These are phyloP conservation scores for Dryobotodes eremita DNA, from an alignment of 2,888 invertebrate species.

Conservation along the genomic window DNA sequence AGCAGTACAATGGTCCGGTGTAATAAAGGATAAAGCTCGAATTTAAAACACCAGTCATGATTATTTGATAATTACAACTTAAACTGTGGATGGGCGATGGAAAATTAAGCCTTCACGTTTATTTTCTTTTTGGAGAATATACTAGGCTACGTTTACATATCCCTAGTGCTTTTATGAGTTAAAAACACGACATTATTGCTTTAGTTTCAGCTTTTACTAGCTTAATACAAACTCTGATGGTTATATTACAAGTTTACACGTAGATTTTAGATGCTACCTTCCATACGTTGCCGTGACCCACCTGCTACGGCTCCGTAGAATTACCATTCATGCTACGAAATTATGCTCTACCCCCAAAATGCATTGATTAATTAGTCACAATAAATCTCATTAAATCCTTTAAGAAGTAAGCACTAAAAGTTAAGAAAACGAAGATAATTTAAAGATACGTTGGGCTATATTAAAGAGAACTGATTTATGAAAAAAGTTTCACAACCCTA, in stretches of 20 bases:
- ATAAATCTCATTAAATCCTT: constrained; percentile 40
- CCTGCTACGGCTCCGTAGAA: background rate
- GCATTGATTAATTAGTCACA: constrained; percentile 44
- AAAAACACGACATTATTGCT: constrained; percentile 29
- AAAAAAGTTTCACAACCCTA: constrained; percentile 82
- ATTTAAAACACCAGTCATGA: background rate
- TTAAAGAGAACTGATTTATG: constrained; percentile 81
- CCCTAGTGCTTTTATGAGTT: constrained; percentile 10
- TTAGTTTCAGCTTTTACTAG: constrained; percentile 18
- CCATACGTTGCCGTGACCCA: background rate
- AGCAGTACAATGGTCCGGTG: background rate
- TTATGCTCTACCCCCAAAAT: background rate
- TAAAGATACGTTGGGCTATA: constrained; percentile 75
- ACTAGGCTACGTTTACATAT: constrained; percentile 38
- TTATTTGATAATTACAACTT: background rate
- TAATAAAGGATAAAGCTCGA: too few species aligned
- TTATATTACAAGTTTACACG: background rate
- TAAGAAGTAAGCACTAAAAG: constrained; percentile 55
- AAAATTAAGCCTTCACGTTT: constrained; percentile 13
- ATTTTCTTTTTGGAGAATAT: constrained; percentile 32
- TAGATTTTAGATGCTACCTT: background rate
- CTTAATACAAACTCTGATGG: background rate
- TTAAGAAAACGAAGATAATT: constrained; percentile 75
- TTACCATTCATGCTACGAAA: background rate
- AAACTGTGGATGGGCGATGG: background rate